Evolutionary conservation across 2,113 vertebrate species (phyloP).

Genomic region (Azemiops feae): DNA sequence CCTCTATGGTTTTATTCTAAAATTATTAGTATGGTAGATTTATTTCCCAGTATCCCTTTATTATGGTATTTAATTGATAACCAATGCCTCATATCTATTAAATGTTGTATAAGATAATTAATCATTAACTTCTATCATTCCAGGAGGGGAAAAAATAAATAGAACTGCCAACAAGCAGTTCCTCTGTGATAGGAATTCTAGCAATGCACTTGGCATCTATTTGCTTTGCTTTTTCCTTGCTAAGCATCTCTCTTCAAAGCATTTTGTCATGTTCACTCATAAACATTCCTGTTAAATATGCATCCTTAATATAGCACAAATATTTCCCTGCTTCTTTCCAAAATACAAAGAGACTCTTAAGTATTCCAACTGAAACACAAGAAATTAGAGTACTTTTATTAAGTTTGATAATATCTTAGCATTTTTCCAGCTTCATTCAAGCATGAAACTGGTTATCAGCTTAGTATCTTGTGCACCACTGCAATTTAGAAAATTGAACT

Average conservation of each 20-base stretch:
- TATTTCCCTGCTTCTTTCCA: neutral
- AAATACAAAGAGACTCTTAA: neutral
- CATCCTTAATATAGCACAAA: slow-evolving; percentile 10
- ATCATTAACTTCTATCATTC: neutral
- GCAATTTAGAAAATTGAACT: neutral
- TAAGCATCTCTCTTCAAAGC: neutral
- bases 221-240: neutral
- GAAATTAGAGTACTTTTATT: neutral
- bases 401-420: neutral
- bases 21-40: neutral
- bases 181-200: neutral
- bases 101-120: neutral
- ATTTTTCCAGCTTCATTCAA: neutral
- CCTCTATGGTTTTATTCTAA: neutral
- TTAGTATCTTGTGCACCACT: neutral
- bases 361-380: neutral
- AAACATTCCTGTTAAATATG: neutral
- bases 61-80: neutral
- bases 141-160: neutral
- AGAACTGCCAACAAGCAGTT: neutral
- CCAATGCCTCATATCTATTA: neutral
- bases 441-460: neutral
- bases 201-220: neutral
- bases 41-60: neutral
- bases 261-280: neutral